A percentile compares a stretch with the other conserved stretches of the same genome.
phyloP scores from a whole-genome alignment of 1,140 invertebrate genomes.

The Sitobion miscanthi region DNA sequence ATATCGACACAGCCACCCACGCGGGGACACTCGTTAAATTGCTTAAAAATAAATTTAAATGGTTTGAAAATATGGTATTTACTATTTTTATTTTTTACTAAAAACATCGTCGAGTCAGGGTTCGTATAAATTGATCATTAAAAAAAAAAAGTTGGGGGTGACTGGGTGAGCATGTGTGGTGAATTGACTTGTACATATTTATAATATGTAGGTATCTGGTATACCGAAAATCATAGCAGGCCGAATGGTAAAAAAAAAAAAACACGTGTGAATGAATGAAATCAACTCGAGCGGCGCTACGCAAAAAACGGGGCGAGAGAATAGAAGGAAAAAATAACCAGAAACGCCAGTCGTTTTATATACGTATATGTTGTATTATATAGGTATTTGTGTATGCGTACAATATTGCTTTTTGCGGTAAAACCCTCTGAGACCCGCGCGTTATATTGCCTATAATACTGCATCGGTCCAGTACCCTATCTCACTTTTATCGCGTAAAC shows the following conservation, averaged over 20 bases:
- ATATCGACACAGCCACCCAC: neutral
- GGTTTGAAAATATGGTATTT: neutral
- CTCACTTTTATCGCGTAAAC: neutral
- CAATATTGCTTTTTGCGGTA: slow-evolving; percentile 29
- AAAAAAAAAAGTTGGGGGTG: neutral
- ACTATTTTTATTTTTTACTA: neutral
- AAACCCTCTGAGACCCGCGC: neutral
- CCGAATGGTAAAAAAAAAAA: slow-evolving; percentile 31
- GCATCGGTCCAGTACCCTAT: slow-evolving; percentile 22
- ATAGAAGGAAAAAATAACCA: neutral
- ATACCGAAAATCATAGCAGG: neutral
- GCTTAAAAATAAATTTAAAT: neutral
- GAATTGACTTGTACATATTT: neutral
- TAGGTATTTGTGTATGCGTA: neutral
- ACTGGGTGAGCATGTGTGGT: neutral
- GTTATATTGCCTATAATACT: neutral
- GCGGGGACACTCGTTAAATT: neutral
- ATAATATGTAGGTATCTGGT: neutral
- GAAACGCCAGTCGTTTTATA: neutral
- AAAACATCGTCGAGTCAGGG: neutral
- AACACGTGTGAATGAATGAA: neutral
- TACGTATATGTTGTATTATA: neutral
- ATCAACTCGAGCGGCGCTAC: neutral
- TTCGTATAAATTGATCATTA: neutral
- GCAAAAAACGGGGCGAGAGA: neutral